Evolutionary conservation across 2,888 invertebrate species (phyloP).

Genomic region (Nematopogon swammerdamellus): DNA sequence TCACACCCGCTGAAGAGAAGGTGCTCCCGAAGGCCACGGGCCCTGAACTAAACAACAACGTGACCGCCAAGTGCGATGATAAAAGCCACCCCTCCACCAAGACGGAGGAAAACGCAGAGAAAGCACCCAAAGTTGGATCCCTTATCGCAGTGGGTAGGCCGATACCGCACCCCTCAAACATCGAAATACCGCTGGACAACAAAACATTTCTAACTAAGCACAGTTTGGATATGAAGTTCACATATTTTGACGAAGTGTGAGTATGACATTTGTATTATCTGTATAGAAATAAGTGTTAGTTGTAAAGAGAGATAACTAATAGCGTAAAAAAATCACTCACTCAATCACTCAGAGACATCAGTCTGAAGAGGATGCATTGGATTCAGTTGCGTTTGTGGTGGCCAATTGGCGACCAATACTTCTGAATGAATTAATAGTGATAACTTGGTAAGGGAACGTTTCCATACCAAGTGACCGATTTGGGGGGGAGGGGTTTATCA

Average conservation of each 20-base stretch:
- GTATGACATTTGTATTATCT: conserved; percentile 21
- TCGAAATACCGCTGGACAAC: conserved; percentile 84
- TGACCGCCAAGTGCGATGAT: conserved; percentile 30
- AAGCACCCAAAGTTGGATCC: conserved; percentile 35
- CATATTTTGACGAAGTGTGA: conserved; percentile 92
- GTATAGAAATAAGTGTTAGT: too few species aligned
- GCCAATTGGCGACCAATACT: too few species aligned
- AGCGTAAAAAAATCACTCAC: too few species aligned
- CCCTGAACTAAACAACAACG: conserved; percentile 19
- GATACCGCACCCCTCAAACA: conserved; percentile 87
- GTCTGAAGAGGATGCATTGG: too few species aligned
- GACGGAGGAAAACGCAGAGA: conserved; percentile 20
- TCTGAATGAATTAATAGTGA: too few species aligned
- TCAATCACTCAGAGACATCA: too few species aligned
- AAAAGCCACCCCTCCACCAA: conserved; percentile 14
- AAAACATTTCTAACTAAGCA: conserved; percentile 91
- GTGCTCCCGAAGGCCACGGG: conserved; percentile 14
- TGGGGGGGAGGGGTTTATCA: too few species aligned
- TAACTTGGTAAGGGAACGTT: too few species aligned
- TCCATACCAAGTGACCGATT: too few species aligned
- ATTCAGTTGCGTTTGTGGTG: too few species aligned
- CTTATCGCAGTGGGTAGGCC: conserved; percentile 76
- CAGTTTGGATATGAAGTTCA: conserved; percentile 91
- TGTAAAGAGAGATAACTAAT: too few species aligned
- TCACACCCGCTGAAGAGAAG: conserved; percentile 37